A percentile compares a stretch with the other conserved stretches of the same genome.
phyloP scores from a whole-genome alignment of 2,113 vertebrate genomes.

The Megalops atlanticus region DNA sequence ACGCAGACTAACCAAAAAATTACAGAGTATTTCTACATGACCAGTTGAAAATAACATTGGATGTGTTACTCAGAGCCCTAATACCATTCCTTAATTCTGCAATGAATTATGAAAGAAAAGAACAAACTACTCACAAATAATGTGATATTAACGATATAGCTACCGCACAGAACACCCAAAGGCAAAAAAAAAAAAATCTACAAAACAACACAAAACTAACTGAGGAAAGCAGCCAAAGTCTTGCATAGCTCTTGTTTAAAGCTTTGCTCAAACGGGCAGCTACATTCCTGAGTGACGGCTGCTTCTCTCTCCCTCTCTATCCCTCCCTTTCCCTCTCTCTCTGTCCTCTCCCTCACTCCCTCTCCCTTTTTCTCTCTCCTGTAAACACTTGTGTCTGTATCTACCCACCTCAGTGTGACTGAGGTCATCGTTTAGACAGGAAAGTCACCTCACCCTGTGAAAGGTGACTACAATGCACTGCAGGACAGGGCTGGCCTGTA shows the following conservation, averaged over 20 bases:
- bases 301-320: constrained; percentile 64
- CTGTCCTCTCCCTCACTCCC: constrained; percentile 9
- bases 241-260: constrained; percentile 51
- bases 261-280: constrained; percentile 55
- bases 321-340: constrained; percentile 18
- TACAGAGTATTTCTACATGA: too few relatives aligned
- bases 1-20: too few relatives aligned
- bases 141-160: too few relatives aligned
- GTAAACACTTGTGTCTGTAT: too few relatives aligned
- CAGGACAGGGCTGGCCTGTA: too few relatives aligned
- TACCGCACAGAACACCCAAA: too few relatives aligned
- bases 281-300: constrained; percentile 71
- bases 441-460: too few relatives aligned
- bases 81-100: not conserved
- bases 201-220: not conserved
- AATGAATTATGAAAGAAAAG: not conserved
- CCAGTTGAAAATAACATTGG: not conserved
- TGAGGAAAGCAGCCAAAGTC: not conserved
- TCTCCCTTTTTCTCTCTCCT: constrained; percentile 19
- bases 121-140: too few relatives aligned
- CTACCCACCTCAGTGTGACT: too few relatives aligned
- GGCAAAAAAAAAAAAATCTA: too few relatives aligned
- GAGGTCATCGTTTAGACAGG: too few relatives aligned
- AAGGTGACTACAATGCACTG: too few relatives aligned
- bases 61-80: not conserved